phyloP scores from a whole-genome alignment of 2,888 invertebrate genomes.

The Dendrolimus houi region DNA sequence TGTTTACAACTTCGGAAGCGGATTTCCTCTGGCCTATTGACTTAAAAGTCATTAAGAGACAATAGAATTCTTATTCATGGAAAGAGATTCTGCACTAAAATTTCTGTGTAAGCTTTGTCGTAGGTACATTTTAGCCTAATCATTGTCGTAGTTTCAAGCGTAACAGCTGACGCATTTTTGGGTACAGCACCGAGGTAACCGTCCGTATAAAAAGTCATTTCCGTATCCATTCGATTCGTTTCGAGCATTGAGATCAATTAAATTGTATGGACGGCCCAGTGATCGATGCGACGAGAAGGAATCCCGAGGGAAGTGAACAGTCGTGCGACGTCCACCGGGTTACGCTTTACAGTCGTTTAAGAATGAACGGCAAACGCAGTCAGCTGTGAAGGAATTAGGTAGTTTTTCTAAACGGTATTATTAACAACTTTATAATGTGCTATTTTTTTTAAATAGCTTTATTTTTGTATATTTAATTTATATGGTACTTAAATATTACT shows the following conservation, averaged over 20 bases:
- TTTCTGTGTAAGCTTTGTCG: too few species aligned
- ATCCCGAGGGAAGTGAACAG: conserved; percentile 54
- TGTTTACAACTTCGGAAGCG: too few species aligned
- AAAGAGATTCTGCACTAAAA: too few species aligned
- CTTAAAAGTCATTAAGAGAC: too few species aligned
- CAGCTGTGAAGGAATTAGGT: background rate
- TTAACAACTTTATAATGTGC: background rate
- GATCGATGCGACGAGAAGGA: conserved; percentile 53
- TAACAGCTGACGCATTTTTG: conserved; percentile 19
- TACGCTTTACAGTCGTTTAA: conserved; percentile 18
- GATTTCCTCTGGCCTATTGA: too few species aligned
- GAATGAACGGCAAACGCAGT: background rate
- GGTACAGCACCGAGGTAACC: conserved; percentile 38
- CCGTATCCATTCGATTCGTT: conserved; percentile 65
- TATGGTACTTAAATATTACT: too few species aligned
- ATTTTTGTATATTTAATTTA: too few species aligned
- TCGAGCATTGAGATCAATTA: conserved; percentile 71
- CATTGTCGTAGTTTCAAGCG: background rate
- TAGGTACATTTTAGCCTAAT: background rate
- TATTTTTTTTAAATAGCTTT: too few species aligned
- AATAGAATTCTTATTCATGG: too few species aligned
- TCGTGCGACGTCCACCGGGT: conserved; percentile 34
- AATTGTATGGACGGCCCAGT: conserved; percentile 47
- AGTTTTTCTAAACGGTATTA: background rate
- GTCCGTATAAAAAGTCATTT: conserved; percentile 45